These are phyloP conservation scores for Vanacampus margaritifer DNA, from an alignment of 2,113 vertebrate species.

Conservation along the genomic window DNA sequence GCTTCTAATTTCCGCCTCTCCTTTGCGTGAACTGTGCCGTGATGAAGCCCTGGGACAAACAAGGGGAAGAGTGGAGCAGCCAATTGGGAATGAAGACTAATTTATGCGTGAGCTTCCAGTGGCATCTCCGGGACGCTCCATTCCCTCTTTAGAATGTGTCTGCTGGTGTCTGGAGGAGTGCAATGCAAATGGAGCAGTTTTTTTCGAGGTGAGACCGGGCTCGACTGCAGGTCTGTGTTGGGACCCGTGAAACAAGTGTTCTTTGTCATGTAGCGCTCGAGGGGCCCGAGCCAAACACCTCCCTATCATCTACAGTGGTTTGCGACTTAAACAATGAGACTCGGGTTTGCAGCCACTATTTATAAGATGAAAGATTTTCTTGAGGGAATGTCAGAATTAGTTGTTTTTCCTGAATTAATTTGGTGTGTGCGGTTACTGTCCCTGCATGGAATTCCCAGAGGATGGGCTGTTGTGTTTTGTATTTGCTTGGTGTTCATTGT, in stretches of 20 bases:
- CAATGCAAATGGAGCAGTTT: slow-evolving; percentile 66
- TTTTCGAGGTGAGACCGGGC: slow-evolving; percentile 61
- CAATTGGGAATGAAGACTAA: slow-evolving; percentile 52
- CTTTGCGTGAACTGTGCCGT: slow-evolving; percentile 59
- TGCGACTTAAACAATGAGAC: slow-evolving; percentile 68
- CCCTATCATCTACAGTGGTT: slow-evolving; percentile 61
- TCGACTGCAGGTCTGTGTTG: slow-evolving; percentile 57
- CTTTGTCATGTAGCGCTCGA: slow-evolving; percentile 63
- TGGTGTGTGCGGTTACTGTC: slow-evolving; percentile 57
- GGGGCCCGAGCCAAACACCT: slow-evolving; percentile 58
- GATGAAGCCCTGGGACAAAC: slow-evolving; percentile 65
- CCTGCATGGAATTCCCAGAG: slow-evolving; percentile 55
- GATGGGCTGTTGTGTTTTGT: slow-evolving; percentile 53
- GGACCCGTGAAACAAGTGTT: slow-evolving; percentile 67
- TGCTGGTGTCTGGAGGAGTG: slow-evolving; percentile 51
- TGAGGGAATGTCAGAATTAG: slow-evolving; percentile 66
- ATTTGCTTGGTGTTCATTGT: slow-evolving; percentile 54
- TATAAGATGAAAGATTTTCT: slow-evolving; percentile 77
- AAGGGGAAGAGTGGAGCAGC: slow-evolving; percentile 36
- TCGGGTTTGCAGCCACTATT: slow-evolving; percentile 69
- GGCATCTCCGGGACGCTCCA: slow-evolving; percentile 50
- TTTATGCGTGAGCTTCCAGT: slow-evolving; percentile 63
- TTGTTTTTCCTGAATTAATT: slow-evolving; percentile 67
- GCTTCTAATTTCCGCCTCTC: slow-evolving; percentile 57
- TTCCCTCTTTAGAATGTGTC: slow-evolving; percentile 44